phyloP scores from a whole-genome alignment of 2,888 invertebrate genomes.

The Cerastis rubricosa region DNA sequence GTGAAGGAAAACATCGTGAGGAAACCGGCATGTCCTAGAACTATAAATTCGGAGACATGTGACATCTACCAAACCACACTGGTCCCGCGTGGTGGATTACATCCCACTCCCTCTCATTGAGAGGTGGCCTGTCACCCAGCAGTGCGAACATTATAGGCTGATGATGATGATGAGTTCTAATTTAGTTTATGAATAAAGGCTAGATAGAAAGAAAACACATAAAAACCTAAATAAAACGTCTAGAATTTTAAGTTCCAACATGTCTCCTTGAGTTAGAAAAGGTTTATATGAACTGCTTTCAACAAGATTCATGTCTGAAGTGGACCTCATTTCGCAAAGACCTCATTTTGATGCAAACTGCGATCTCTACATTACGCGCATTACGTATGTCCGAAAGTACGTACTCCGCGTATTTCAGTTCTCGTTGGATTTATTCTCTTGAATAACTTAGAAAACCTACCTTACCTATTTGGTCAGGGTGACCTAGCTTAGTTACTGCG shows the following conservation, averaged over 20 bases:
- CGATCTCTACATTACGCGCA: conserved; percentile 39
- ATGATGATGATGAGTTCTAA: too few relatives aligned
- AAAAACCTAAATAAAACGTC: conserved; percentile 11
- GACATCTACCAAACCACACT: too few relatives aligned
- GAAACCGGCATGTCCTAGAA: too few relatives aligned
- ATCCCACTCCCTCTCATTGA: too few relatives aligned
- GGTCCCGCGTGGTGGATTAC: too few relatives aligned
- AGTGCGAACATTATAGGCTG: too few relatives aligned
- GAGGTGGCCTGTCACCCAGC: too few relatives aligned
- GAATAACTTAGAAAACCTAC: background rate
- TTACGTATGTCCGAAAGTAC: conserved; percentile 30
- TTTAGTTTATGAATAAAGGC: background rate
- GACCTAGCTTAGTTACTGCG: background rate
- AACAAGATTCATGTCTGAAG: conserved; percentile 33
- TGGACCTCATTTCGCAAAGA: conserved; percentile 43
- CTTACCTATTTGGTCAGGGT: background rate
- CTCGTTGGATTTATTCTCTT: background rate
- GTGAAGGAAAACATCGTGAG: too few relatives aligned
- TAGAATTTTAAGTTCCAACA: conserved; percentile 10
- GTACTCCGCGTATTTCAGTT: conserved; percentile 28
- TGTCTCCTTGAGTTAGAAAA: conserved; percentile 7
- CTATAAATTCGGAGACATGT: too few relatives aligned
- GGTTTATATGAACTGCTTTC: conserved; percentile 25
- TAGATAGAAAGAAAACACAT: background rate
- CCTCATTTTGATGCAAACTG: conserved; percentile 51